Conservation (phyloP, 2,888 invertebrate species). For the Cyclophora punctaria region DNA sequence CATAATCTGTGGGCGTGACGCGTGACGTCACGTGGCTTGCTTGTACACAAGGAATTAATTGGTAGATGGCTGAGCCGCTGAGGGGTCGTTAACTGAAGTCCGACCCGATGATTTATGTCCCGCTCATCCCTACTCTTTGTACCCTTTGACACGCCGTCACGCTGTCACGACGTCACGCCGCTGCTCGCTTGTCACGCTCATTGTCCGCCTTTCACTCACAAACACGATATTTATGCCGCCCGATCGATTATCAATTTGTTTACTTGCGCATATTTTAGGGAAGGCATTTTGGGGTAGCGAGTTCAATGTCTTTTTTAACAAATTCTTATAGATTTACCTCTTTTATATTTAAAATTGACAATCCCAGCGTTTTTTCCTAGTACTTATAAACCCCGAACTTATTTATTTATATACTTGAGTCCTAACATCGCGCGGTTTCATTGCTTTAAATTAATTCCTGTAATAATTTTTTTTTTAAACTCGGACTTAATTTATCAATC, state of each 20-base stretch:
- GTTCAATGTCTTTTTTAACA: too few relatives aligned
- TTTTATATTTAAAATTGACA: too few relatives aligned
- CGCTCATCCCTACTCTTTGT: slow-evolving; percentile 21
- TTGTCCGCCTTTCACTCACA: slow-evolving; percentile 19
- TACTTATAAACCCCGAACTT: too few relatives aligned
- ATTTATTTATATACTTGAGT: too few relatives aligned
- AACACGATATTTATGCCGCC: slow-evolving; percentile 16
- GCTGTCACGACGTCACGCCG: slow-evolving; percentile 13
- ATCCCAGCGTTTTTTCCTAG: too few relatives aligned
- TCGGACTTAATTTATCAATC: too few relatives aligned
- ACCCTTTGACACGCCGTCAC: slow-evolving; percentile 24
- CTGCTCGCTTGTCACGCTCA: slow-evolving; percentile 8
- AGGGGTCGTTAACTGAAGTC: slow-evolving; percentile 36
- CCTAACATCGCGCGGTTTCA: too few relatives aligned
- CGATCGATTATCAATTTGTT: slow-evolving; percentile 17
- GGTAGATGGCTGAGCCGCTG: slow-evolving; percentile 25
- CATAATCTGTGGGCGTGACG: neutral
- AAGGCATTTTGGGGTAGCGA: too few relatives aligned
- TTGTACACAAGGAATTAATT: slow-evolving; percentile 28
- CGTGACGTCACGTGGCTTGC: neutral
- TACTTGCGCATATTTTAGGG: slow-evolving; percentile 2
- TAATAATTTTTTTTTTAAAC: too few relatives aligned
- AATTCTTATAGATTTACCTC: too few relatives aligned
- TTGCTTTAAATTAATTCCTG: too few relatives aligned
- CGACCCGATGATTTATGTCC: slow-evolving; percentile 39